Evolutionary conservation across 1,140 invertebrate genomes (phyloP), one percentile per base, ranked within the genome.

Genomic region (Philopotamus ludificatus): DNA sequence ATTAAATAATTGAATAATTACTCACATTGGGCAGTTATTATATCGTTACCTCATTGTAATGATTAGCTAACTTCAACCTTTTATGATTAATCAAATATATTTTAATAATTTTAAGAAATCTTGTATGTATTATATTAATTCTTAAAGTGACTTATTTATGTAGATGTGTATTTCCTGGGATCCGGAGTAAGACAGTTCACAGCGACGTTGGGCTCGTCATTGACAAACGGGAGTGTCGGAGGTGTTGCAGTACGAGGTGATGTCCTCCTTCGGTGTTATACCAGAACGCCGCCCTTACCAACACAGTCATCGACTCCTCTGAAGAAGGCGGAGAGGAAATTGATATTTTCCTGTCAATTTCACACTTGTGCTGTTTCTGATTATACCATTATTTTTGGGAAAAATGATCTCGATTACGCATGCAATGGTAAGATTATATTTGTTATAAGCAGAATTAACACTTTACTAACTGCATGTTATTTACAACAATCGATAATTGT

Each of bases 281-380:
- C 93, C 72, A 86, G 89, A 70, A 79, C 77, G 0, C 58, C 61
- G 12, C 64, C 65, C 2, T 77, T 68, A 75, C 77, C 69, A 73
- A 77, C 58, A 1, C 59, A 59, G 8, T 20, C 45, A 16, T 22
- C 59, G n/a, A 39, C 70, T 74, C 75, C 61, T n/a, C 25, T 49
- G 9, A 39, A 47, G 21, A 39, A 18, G 49, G 15, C 58, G 4
- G 72, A 72, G 71, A 67, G 81, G 54, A 74, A 76, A 55, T 72
- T 81, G 45, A 72, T 93, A 55, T 93, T 93, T 81, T 84, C 87
- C 50, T 88, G 87, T 73, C 89, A 97, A 86, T 95, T 95, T 80
- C 94, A 96, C 79, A 96, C 94, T 0, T 95, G 93, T 78, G 92
- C 93, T 20, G 88, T 95, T 50, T 85, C 89, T 44, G 88, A 92